Percentiles rank a stretch among this genome's conserved stretches.
Evolutionary conservation across 2,113 vertebrate species (phyloP).

Genomic region (Cepphus grylle): DNA sequence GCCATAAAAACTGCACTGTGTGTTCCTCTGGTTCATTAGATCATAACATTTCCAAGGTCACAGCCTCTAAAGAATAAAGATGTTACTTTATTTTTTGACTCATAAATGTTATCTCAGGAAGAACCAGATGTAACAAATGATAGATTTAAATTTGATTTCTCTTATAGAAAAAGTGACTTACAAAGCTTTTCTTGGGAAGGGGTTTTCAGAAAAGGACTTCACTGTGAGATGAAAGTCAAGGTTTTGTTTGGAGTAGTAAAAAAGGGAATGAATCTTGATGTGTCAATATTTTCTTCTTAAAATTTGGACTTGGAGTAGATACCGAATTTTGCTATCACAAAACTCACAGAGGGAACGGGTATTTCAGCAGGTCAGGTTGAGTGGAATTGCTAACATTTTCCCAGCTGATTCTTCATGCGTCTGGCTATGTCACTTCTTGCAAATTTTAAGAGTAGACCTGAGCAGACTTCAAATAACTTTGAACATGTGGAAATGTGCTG

Average conservation of each 20-base stretch:
- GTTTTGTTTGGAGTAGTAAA: background rate
- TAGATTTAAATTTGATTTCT: background rate
- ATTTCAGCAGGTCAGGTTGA: background rate
- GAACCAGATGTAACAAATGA: background rate
- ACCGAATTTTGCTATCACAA: background rate
- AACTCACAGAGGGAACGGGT: background rate
- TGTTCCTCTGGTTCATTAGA: constrained; percentile 21
- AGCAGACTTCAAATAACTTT: background rate
- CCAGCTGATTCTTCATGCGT: background rate
- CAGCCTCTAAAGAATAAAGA: background rate
- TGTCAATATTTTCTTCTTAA: background rate
- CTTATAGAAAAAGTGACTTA: background rate
- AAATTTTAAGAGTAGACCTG: background rate
- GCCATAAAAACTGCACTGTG: constrained; percentile 34
- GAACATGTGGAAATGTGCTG: background rate
- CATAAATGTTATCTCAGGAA: background rate
- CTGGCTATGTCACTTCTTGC: background rate
- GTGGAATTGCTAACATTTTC: background rate
- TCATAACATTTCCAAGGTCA: background rate
- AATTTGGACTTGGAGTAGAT: background rate
- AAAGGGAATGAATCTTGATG: background rate
- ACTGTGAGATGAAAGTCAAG: background rate
- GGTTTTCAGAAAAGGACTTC: background rate
- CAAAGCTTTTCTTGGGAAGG: rapidly evolving
- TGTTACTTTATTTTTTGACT: background rate